Base-by-base conservation (phyloP, 92 coral and sea anemone genomes). In the Zoanthus solanderi region DNA sequence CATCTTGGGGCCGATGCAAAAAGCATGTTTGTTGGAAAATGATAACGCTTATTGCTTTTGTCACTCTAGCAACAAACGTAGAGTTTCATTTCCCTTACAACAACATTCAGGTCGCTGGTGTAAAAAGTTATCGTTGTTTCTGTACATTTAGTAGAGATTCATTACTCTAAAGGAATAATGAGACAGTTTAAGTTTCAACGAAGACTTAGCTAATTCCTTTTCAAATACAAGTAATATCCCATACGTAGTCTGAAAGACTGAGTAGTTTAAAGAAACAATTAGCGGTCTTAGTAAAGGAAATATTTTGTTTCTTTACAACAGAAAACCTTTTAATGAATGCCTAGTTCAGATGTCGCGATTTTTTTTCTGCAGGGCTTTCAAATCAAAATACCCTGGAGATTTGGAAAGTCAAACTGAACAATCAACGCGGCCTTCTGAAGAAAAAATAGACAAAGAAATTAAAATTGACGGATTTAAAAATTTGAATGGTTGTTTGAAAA, bases 1-100 rank as follows among this genome's bases (percentile, higher is more conserved):
- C 85, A 81, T 81, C 61, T 81, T 66, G 85, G 85, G 73, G 85
- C 75, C 85, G 23, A 29, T 15, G 30, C 52, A 81, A 23, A 65
- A 79, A 47, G 32, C 66, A 13, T 50, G 75, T 81, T 81, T 81
- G 74, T 23, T 47, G 42, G 63, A 11, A 15, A 46, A 58, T 65
- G 85, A 81, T 81, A 81, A 81, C 75, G 48, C 4, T 69, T 65
- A 29, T 46, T 66, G 61, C 75, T 81, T 81, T 66, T n/a, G 71
- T 53, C 50, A 28, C 7, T 46, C 75, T 11, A 81, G n/a, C 63
- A 66, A 14, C 28, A 13, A 31, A n/a, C 45, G 23, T 23, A 6
- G 53, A 66, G 31, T 7, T n/a, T 63, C 46, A 65, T 81, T 81
- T 17, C 23, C 29, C 13, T 23, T 48, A 66, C 30, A 29, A 65